These are phyloP conservation scores for Gymnothorax javanicus DNA, from an alignment of 2,797 vertebrate genomes.

Conservation along the genomic window DNA sequence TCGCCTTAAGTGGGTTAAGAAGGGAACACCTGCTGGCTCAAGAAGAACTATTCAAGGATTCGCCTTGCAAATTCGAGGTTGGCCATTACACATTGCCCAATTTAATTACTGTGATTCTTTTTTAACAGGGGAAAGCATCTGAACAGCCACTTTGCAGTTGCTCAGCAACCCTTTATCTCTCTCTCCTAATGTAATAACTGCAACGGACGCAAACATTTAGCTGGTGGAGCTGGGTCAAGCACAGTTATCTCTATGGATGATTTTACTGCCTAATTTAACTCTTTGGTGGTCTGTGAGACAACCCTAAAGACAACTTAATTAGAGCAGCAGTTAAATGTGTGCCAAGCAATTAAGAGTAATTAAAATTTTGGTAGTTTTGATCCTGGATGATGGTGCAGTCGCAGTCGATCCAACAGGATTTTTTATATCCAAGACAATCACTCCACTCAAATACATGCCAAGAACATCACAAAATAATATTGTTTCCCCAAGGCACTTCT, in stretches of 20 bases:
- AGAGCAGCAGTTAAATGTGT: not conserved
- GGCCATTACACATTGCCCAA: constrained; percentile 40
- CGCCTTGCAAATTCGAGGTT: constrained; percentile 41
- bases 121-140: constrained; percentile 53
- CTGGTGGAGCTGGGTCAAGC: not conserved
- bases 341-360: not conserved
- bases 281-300: not conserved
- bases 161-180: constrained; percentile 67
- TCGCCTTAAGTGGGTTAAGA: constrained; percentile 15
- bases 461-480: too few species aligned
- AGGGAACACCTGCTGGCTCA: constrained; percentile 33
- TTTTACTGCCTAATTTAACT: not conserved
- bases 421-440: too few species aligned
- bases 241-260: not conserved
- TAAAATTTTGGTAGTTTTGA: too few species aligned
- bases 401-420: too few species aligned
- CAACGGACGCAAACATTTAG: not conserved
- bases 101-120: constrained; percentile 44
- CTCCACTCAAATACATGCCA: too few species aligned
- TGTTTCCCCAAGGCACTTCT: too few species aligned
- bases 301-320: not conserved
- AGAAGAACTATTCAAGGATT: constrained; percentile 52
- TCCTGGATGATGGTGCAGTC: too few species aligned
- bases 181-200: constrained; percentile 11
- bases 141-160: constrained; percentile 64